Evolutionary conservation across 1,140 invertebrate species (phyloP).

Genomic region (Eumeta japonica): DNA sequence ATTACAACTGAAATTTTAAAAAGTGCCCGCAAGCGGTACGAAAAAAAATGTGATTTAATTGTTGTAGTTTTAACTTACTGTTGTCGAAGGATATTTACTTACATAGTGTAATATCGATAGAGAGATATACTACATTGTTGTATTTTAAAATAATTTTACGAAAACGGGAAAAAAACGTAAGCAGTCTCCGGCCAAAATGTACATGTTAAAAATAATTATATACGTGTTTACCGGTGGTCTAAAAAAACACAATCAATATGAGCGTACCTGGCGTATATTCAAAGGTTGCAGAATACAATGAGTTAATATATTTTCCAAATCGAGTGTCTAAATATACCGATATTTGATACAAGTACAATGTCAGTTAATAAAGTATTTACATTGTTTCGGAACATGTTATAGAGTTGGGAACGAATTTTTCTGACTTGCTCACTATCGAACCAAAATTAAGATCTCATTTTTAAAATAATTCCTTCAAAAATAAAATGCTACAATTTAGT

Average conservation of each 20-base stretch:
- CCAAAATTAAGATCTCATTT: slow-evolving; percentile 54
- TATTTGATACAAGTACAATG: too few species aligned
- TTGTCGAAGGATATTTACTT: slow-evolving; percentile 43
- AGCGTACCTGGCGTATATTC: too few species aligned
- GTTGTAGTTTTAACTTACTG: slow-evolving; percentile 41
- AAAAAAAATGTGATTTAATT: slow-evolving; percentile 52
- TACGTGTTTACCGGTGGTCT: too few species aligned
- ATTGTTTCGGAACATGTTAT: slow-evolving; percentile 29
- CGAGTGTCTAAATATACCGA: too few species aligned
- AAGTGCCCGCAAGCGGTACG: slow-evolving; percentile 40
- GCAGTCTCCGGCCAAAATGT: slow-evolving; percentile 44
- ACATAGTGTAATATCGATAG: slow-evolving; percentile 47
- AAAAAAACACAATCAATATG: too few species aligned
- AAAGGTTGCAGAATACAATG: too few species aligned
- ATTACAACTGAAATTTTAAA: slow-evolving; percentile 18
- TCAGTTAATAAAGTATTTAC: too few species aligned
- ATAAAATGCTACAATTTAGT: too few species aligned
- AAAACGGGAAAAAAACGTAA: slow-evolving; percentile 36
- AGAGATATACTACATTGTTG: slow-evolving; percentile 50
- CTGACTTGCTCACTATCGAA: slow-evolving; percentile 45
- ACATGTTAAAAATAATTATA: slow-evolving; percentile 35
- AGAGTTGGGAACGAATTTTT: slow-evolving; percentile 42
- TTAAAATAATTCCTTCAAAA: slow-evolving; percentile 24
- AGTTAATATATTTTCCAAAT: too few species aligned
- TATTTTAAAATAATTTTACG: slow-evolving; percentile 48